A percentile compares a stretch with the other conserved stretches of the same genome.
Conservation (phyloP, 2,888 invertebrate genomes). For the Eulithis prunata region DNA sequence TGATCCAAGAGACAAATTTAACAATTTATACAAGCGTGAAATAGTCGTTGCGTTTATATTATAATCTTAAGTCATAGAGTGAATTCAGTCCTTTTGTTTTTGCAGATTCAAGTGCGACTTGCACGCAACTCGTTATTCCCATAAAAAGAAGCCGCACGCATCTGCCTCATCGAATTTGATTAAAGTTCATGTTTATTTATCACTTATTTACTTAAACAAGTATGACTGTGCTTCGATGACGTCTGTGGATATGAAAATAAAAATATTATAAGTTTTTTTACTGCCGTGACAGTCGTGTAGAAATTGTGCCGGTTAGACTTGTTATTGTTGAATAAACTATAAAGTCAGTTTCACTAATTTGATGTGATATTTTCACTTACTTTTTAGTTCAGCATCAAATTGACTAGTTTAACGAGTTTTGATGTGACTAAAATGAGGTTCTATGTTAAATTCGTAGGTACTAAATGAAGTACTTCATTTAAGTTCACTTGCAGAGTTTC, state of each 20-base stretch:
- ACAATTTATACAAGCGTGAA: conserved; percentile 61
- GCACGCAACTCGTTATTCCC: conserved; percentile 73
- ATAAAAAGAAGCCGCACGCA: conserved; percentile 70
- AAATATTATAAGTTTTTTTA: conserved; percentile 30
- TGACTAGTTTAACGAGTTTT: not conserved
- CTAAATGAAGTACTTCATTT: not conserved
- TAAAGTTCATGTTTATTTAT: conserved; percentile 82
- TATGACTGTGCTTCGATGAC: conserved; percentile 52
- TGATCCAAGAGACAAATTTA: conserved; percentile 23
- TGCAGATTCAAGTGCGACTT: conserved; percentile 67
- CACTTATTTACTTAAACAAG: conserved; percentile 67
- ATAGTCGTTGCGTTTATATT: conserved; percentile 76
- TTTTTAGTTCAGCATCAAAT: conserved; percentile 3
- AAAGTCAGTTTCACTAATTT: conserved; percentile 16
- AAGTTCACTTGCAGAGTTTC: too few species aligned
- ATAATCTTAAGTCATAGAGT: conserved; percentile 82
- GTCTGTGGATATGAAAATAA: conserved; percentile 42
- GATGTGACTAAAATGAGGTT: not conserved
- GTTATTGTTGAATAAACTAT: conserved; percentile 31
- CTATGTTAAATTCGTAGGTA: not conserved
- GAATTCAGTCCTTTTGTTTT: conserved; percentile 73
- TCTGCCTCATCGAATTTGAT: conserved; percentile 83
- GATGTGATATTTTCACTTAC: conserved; percentile 30
- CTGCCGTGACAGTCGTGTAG: conserved; percentile 19
- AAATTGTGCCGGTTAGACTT: conserved; percentile 21